These are phyloP conservation scores for Acanthoscelides obtectus DNA, from an alignment of 2,888 invertebrate species.

Conservation along the genomic window DNA sequence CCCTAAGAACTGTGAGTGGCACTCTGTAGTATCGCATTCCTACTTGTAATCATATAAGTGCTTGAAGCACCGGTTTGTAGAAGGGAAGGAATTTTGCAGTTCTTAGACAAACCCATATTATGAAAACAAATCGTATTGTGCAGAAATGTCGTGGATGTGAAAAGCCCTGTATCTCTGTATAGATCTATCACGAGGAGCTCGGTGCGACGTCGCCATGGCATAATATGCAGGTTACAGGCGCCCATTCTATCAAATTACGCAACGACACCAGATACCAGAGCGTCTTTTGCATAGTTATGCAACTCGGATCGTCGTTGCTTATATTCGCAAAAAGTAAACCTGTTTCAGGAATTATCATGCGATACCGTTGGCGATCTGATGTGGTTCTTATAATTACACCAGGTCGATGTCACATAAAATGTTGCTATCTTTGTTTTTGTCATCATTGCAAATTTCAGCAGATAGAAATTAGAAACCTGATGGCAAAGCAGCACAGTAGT, in stretches of 20 bases:
- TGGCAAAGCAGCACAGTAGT: too few relatives aligned
- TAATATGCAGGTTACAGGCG: not conserved
- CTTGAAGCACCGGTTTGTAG: too few relatives aligned
- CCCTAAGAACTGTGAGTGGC: too few relatives aligned
- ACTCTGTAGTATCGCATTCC: too few relatives aligned
- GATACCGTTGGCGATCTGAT: not conserved
- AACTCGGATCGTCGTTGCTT: not conserved
- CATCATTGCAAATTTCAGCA: not conserved
- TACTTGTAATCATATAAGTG: too few relatives aligned
- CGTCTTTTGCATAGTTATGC: not conserved
- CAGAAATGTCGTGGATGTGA: too few relatives aligned
- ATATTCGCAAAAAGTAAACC: not conserved
- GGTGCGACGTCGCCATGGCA: not conserved
- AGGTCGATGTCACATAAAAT: not conserved
- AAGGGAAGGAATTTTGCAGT: too few relatives aligned
- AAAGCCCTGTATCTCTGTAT: not conserved
- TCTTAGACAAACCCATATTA: too few relatives aligned
- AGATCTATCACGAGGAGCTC: not conserved
- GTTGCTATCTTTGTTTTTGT: not conserved
- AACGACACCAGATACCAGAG: not conserved
- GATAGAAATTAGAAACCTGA: too few relatives aligned
- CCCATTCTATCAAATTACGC: not conserved
- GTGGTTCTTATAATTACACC: not conserved
- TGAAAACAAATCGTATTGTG: too few relatives aligned
- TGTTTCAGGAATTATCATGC: not conserved